These are phyloP conservation scores for Xanthostigma xanthostigma DNA, from an alignment of 2,888 invertebrate genomes.

Conservation along the genomic window DNA sequence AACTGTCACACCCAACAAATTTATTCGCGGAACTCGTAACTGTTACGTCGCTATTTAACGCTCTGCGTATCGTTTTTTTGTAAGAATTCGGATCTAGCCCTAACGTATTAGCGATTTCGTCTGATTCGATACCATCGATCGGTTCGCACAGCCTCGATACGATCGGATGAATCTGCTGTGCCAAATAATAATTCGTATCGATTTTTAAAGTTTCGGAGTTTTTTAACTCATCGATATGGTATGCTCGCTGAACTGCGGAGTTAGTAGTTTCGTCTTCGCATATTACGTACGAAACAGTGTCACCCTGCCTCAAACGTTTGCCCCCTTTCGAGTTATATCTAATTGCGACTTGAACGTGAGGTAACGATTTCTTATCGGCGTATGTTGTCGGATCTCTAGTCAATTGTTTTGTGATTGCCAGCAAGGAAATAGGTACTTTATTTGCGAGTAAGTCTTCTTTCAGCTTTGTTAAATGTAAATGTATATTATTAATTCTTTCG, in stretches of 20 bases:
- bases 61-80: constrained; percentile 25
- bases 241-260: constrained; percentile 79
- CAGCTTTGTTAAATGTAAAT: constrained; percentile 60
- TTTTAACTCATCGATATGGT: constrained; percentile 83
- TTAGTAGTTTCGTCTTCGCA: constrained; percentile 77
- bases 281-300: constrained; percentile 90
- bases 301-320: constrained; percentile 77
- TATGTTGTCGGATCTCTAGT: constrained; percentile 91
- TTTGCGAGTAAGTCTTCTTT: constrained; percentile 55
- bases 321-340: constrained; percentile 69
- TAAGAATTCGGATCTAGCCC: constrained; percentile 47
- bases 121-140: constrained; percentile 84
- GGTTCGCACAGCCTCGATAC: constrained; percentile 90
- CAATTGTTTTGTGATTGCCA: constrained; percentile 85
- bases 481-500: constrained; percentile 72
- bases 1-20: constrained; percentile 12
- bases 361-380: constrained; percentile 61
- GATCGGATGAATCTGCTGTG: constrained; percentile 93
- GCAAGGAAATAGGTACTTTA: constrained; percentile 55
- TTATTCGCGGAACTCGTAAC: not conserved
- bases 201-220: constrained; percentile 49
- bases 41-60: not conserved
- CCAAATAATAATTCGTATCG: constrained; percentile 82
- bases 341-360: constrained; percentile 87
- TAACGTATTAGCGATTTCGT: constrained; percentile 76